A percentile compares a stretch with the other conserved stretches of the same genome.
Conservation (phyloP, 2,888 invertebrate genomes). For the Drosophila multiciliata region DNA sequence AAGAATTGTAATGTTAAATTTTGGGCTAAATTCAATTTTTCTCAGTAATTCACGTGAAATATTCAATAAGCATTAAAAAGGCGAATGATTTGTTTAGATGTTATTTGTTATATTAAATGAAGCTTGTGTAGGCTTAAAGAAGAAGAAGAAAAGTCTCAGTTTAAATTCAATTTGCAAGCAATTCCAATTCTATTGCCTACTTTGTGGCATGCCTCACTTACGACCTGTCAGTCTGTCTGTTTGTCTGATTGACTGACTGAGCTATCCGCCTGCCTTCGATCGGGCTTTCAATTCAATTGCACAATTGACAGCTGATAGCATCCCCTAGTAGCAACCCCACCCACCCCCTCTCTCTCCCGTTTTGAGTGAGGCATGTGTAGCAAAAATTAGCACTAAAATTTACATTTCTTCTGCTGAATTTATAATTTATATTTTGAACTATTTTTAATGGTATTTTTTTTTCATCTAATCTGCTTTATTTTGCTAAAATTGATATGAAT, state of each 20-base stretch:
- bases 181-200: conserved; percentile 46
- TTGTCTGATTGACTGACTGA: neutral
- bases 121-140: neutral
- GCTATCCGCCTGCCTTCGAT: conserved; percentile 17
- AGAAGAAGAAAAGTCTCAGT: neutral
- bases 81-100: neutral
- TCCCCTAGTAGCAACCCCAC: neutral
- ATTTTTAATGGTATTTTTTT: conserved; percentile 4
- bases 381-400: conserved; percentile 10
- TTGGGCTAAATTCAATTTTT: neutral
- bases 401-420: conserved; percentile 16
- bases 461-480: conserved; percentile 19
- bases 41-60: neutral
- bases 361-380: conserved; percentile 20
- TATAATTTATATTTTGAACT: neutral
- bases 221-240: neutral
- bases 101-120: neutral
- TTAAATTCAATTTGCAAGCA: conserved; percentile 33
- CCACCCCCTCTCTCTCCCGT: neutral
- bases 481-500: conserved; percentile 17
- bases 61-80: neutral
- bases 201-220: conserved; percentile 24
- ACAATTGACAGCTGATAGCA: conserved; percentile 38
- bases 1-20: neutral
- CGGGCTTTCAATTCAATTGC: conserved; percentile 37